A percentile compares a stretch with the other conserved stretches of the same genome.
phyloP scores from a whole-genome alignment of 2,113 vertebrate species.

The Lepus timidus region DNA sequence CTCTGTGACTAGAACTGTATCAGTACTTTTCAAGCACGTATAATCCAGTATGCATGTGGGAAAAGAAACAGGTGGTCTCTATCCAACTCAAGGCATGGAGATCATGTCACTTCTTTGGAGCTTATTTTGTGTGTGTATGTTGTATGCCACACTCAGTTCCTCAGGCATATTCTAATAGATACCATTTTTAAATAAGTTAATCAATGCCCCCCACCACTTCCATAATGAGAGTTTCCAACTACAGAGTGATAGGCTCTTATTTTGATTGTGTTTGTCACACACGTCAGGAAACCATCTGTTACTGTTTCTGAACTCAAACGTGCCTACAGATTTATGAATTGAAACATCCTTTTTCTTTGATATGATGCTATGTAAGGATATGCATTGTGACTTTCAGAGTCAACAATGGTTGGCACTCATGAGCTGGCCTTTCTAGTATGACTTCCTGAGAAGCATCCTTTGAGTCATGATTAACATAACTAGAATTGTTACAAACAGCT shows the following conservation, averaged over 20 bases:
- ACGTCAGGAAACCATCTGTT: neutral
- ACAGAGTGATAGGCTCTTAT: neutral
- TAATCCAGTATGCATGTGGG: neutral
- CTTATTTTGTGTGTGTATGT: neutral
- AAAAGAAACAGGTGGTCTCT: neutral
- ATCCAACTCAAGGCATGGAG: neutral
- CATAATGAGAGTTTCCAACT: neutral
- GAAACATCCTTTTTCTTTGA: neutral
- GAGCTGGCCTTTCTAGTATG: neutral
- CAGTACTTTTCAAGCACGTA: neutral
- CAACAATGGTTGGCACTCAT: neutral
- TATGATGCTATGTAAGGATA: neutral
- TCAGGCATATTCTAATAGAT: neutral
- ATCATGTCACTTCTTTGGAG: neutral
- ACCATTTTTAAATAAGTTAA: neutral
- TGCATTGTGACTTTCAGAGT: conserved; percentile 8
- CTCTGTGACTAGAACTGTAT: neutral
- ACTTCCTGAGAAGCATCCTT: conserved; percentile 15
- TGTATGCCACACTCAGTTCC: neutral
- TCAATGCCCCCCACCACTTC: neutral
- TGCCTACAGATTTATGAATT: neutral
- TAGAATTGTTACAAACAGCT: conserved; percentile 63
- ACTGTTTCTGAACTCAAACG: neutral
- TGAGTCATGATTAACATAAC: conserved; percentile 54
- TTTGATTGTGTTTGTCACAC: neutral